Conservation (phyloP, 2,888 invertebrate genomes). For the Aleiodes leptofemur region DNA sequence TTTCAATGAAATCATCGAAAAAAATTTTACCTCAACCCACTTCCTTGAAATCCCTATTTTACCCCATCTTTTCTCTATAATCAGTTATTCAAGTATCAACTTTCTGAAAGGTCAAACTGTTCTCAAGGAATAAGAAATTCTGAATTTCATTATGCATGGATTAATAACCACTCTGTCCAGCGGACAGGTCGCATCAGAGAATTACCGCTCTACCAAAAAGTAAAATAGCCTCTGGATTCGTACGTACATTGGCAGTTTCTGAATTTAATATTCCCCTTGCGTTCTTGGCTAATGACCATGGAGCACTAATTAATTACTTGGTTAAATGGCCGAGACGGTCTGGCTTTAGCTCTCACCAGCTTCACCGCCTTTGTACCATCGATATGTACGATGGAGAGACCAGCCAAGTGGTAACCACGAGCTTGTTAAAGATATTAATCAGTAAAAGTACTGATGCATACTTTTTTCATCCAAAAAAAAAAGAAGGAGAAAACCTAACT, state of each 20-base stretch:
- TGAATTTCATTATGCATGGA: background rate
- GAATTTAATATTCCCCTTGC: constrained; percentile 62
- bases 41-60: no score
- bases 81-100: no score
- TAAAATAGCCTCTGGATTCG: constrained; percentile 11
- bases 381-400: background rate
- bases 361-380: constrained; percentile 18
- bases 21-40: no score
- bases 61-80: background rate
- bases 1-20: no score
- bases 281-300: constrained; percentile 58
- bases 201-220: constrained; percentile 1
- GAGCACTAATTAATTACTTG: constrained; percentile 62
- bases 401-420: background rate
- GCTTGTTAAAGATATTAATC: constrained; percentile 10
- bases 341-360: constrained; percentile 13
- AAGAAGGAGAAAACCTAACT: background rate
- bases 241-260: constrained; percentile 59
- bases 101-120: no score
- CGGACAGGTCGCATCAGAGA: background rate
- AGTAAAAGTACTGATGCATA: background rate
- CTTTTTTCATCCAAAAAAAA: background rate
- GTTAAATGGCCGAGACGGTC: constrained; percentile 45
- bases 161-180: background rate
- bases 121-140: background rate